These are phyloP conservation scores for Adelosebastes latens DNA, from an alignment of 2,797 vertebrate species.

Conservation along the genomic window DNA sequence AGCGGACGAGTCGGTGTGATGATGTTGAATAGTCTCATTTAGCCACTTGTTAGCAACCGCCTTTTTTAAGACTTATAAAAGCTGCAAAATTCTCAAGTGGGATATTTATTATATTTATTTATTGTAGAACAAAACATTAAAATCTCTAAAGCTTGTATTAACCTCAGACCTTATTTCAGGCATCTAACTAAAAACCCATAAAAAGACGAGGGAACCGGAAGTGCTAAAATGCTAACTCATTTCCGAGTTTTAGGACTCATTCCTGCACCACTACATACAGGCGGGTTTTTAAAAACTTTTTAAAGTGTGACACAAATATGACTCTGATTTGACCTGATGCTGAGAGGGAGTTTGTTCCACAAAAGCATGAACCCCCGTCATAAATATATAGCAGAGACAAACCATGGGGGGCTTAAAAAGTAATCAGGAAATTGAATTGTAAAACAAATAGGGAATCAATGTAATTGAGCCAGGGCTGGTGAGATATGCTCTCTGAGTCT, in stretches of 20 bases:
- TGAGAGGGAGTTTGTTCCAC: not conserved
- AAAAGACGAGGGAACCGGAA: no score
- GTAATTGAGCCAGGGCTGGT: not conserved
- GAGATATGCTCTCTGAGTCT: not conserved
- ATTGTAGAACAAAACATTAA: no score
- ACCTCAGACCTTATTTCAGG: no score
- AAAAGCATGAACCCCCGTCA: not conserved
- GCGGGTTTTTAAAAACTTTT: not conserved
- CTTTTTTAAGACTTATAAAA: no score
- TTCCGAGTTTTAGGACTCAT: no score
- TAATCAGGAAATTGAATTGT: not conserved
- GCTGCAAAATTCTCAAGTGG: no score
- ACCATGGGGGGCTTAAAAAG: not conserved
- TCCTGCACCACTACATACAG: no score
- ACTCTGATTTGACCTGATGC: not conserved
- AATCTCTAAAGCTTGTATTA: no score
- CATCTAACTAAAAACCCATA: no score
- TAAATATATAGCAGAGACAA: not conserved
- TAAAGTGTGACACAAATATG: not conserved
- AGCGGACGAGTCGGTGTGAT: not conserved
- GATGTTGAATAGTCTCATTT: not conserved
- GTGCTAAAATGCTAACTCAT: no score
- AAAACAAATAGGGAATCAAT: slow-evolving; percentile 8
- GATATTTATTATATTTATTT: no score
- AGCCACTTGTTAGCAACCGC: no score